phyloP scores from a whole-genome alignment of 2,888 invertebrate species.

The Gortyna flavago region DNA sequence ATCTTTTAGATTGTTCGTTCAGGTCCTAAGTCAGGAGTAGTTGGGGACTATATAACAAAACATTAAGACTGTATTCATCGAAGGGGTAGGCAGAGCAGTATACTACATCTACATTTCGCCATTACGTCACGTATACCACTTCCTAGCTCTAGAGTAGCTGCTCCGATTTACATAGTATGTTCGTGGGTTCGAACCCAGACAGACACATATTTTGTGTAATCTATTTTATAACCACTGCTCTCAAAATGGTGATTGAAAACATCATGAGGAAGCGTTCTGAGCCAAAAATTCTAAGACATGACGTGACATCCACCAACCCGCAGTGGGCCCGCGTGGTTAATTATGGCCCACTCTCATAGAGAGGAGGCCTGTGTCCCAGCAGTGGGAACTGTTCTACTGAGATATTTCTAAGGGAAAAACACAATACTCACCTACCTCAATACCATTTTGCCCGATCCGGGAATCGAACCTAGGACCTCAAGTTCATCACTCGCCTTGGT shows the following conservation, averaged over 20 bases:
- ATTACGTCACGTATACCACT: not conserved
- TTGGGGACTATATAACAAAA: not conserved
- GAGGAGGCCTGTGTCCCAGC: not conserved
- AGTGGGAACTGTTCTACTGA: not conserved
- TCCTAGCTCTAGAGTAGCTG: not conserved
- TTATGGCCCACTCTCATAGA: not conserved
- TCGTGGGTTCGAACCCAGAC: not conserved
- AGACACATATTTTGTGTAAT: not conserved
- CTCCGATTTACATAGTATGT: not conserved
- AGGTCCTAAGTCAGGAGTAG: no score
- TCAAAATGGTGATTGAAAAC: not conserved
- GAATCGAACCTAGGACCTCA: not conserved
- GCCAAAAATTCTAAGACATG: not conserved
- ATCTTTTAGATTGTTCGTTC: not conserved
- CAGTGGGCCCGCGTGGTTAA: not conserved
- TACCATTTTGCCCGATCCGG: not conserved
- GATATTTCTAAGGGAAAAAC: not conserved
- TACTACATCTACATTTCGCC: not conserved
- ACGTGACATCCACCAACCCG: not conserved
- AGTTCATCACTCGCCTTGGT: not conserved
- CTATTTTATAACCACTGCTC: not conserved
- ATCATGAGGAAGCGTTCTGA: not conserved
- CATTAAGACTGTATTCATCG: not conserved
- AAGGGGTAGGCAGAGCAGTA: not conserved
- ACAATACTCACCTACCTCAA: no score